Evolutionary conservation across 2,113 vertebrate genomes (phyloP).

Genomic region (Gavialis gangeticus): DNA sequence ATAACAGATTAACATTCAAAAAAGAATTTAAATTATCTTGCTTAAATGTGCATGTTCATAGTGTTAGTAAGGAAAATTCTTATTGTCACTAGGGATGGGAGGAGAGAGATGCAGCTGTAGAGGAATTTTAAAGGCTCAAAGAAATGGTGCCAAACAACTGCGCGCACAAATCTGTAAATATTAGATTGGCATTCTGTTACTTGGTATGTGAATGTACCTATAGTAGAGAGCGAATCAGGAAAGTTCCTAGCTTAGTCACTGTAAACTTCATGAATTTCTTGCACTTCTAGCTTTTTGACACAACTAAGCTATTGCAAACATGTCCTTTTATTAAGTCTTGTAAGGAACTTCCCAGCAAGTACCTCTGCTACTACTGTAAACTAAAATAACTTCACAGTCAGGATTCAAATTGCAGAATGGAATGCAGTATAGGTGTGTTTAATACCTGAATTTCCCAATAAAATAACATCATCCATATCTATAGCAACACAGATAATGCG

Average conservation of each 20-base stretch:
- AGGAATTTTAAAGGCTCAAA: not conserved
- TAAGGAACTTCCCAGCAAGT: not conserved
- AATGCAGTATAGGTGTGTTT: not conserved
- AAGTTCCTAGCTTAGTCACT: not conserved
- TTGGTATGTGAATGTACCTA: not conserved
- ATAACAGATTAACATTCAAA: slow-evolving; percentile 9
- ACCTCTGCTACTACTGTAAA: not conserved
- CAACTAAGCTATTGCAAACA: not conserved
- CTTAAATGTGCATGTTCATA: not conserved
- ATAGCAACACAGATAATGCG: slow-evolving; percentile 22
- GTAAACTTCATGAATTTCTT: not conserved
- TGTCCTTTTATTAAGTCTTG: slow-evolving; percentile 5
- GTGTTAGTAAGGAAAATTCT: not conserved
- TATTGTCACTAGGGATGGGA: not conserved
- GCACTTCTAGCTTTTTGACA: not conserved
- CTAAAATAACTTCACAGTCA: not conserved
- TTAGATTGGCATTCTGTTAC: not conserved
- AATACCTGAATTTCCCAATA: slow-evolving; percentile 3
- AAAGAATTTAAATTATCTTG: not conserved
- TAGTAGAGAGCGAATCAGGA: not conserved
- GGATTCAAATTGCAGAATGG: not conserved
- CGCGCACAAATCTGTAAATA: not conserved
- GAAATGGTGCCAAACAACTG: not conserved
- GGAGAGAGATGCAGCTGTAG: not conserved
- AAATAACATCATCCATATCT: slow-evolving; percentile 12